phyloP scores from a whole-genome alignment of 2,113 vertebrate species.

The Psettodes erumei region DNA sequence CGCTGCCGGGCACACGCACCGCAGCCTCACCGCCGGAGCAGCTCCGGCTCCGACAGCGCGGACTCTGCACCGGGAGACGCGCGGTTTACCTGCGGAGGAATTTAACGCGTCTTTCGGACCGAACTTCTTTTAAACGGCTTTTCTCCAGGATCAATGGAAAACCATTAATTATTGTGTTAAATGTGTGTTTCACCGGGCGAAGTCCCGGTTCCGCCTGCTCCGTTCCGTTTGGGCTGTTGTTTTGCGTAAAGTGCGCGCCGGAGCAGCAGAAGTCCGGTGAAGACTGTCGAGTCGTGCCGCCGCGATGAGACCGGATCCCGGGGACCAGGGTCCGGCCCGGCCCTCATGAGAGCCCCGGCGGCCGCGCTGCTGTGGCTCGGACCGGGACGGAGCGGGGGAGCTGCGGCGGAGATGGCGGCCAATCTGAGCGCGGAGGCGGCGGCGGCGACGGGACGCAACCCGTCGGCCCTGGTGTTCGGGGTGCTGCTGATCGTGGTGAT shows the following conservation, averaged over 20 bases:
- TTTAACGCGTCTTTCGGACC: background rate
- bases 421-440: slow-evolving; percentile 66
- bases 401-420: slow-evolving; percentile 73
- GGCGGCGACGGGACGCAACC: slow-evolving; percentile 70
- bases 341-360: slow-evolving; percentile 60
- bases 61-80: too few species aligned
- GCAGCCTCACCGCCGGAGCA: background rate
- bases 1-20: slow-evolving; percentile 7
- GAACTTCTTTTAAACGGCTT: too few species aligned
- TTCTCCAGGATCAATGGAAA: too few species aligned
- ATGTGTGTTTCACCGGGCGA: background rate
- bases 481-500: slow-evolving; percentile 88
- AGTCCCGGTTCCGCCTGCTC: background rate
- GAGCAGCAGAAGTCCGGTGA: background rate
- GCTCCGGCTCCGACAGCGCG: too few species aligned
- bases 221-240: slow-evolving; percentile 16
- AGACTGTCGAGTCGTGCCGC: background rate
- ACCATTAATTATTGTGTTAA: too few species aligned
- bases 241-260: slow-evolving; percentile 37
- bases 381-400: slow-evolving; percentile 48
- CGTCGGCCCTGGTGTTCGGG: slow-evolving; percentile 87
- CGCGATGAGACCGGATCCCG: slow-evolving; percentile 17
- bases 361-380: slow-evolving; percentile 49
- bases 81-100: too few species aligned
- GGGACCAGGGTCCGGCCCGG: slow-evolving; percentile 25